Percentiles rank a stretch among this genome's conserved stretches.
Evolutionary conservation across 2,888 invertebrate species (phyloP).

Genomic region (Unio delphinus): DNA sequence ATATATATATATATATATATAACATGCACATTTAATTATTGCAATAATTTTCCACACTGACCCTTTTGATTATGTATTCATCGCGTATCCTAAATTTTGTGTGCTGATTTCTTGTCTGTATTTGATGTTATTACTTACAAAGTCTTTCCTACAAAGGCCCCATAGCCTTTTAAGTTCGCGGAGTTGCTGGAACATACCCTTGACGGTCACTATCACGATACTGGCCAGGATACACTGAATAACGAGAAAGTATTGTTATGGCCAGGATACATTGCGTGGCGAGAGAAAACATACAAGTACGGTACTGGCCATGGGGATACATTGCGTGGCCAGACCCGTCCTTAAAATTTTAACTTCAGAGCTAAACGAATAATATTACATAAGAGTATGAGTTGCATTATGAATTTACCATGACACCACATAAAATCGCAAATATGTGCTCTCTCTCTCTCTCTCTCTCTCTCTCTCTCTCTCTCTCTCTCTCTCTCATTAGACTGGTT

Average conservation of each 20-base stretch:
- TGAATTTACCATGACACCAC: not conserved
- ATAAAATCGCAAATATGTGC: not conserved
- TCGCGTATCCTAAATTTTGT: too few relatives aligned
- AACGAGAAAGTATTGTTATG: too few relatives aligned
- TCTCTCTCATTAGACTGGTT: too few relatives aligned
- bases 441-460: not conserved
- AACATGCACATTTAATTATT: too few relatives aligned
- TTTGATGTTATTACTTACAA: conserved; percentile 62
- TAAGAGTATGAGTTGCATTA: not conserved
- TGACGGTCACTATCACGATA: conserved; percentile 69
- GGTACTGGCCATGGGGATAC: conserved; percentile 64
- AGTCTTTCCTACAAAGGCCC: conserved; percentile 67
- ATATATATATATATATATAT: too few relatives aligned
- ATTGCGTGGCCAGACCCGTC: conserved; percentile 17
- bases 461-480: too few relatives aligned
- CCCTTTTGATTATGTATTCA: too few relatives aligned
- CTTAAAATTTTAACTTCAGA: too few relatives aligned
- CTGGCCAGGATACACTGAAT: conserved; percentile 61
- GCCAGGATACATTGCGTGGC: too few relatives aligned
- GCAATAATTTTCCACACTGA: too few relatives aligned
- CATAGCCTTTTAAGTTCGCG: conserved; percentile 63
- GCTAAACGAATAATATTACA: too few relatives aligned
- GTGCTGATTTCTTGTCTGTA: too few relatives aligned
- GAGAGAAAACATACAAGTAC: conserved; percentile 53
- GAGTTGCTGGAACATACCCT: conserved; percentile 70